phyloP scores from a whole-genome alignment of 2,113 vertebrate genomes.

The Dromaius novaehollandiae region DNA sequence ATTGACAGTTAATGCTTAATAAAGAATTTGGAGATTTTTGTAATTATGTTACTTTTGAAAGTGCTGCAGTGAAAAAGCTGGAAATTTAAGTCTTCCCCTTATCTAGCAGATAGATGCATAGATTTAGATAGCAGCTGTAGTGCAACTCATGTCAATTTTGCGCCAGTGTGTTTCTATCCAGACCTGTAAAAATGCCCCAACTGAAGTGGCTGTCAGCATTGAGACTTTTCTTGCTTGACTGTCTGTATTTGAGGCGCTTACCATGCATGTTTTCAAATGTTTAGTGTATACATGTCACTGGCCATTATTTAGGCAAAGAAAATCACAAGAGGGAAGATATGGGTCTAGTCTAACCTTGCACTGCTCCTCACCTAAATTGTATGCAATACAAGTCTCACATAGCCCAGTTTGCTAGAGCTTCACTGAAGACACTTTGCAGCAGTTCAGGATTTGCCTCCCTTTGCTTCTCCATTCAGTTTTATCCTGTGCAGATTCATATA shows the following conservation, averaged over 20 bases:
- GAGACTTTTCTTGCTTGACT: neutral
- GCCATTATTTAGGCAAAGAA: neutral
- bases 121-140: neutral
- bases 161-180: neutral
- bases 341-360: neutral
- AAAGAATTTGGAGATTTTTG: neutral
- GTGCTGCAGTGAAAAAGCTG: neutral
- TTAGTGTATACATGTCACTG: neutral
- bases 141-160: neutral
- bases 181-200: neutral
- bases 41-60: neutral
- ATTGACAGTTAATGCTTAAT: neutral
- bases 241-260: neutral
- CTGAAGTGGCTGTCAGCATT: neutral
- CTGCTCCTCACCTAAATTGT: neutral
- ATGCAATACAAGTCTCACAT: rapidly evolving
- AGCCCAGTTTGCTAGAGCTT: neutral
- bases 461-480: neutral
- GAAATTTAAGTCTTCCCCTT: neutral
- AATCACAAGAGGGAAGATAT: neutral
- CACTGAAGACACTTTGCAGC: neutral
- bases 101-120: neutral
- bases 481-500: neutral
- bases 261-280: neutral
- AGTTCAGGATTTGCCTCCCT: neutral